These are phyloP conservation scores for Echinops telfairi DNA, from an alignment of 2,113 vertebrate species.

Conservation along the genomic window DNA sequence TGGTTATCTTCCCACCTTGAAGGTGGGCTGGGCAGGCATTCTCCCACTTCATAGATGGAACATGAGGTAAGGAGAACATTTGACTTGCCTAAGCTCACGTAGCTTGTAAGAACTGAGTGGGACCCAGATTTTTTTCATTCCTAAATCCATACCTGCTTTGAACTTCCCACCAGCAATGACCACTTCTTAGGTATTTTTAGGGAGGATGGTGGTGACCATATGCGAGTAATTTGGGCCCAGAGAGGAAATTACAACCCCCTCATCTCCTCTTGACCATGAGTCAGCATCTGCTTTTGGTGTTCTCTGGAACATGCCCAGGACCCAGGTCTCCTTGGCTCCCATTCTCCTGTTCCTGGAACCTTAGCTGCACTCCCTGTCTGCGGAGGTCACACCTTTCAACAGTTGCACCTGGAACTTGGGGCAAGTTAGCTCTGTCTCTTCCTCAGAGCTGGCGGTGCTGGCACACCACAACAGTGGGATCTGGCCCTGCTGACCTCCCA, in stretches of 20 bases:
- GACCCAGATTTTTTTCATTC: background rate
- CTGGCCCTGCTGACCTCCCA: background rate
- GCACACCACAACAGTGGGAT: accelerated
- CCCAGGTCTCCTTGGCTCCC: background rate
- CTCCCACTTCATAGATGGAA: background rate
- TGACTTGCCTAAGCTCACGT: background rate
- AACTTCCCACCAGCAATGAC: background rate
- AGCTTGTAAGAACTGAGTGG: background rate
- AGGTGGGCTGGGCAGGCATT: background rate
- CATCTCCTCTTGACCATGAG: constrained; percentile 34
- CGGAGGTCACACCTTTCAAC: background rate
- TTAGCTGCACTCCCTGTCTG: background rate
- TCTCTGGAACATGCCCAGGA: background rate
- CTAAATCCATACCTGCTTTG: background rate
- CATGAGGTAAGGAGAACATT: background rate
- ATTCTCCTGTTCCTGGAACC: background rate
- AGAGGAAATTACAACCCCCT: background rate
- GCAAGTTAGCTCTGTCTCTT: background rate
- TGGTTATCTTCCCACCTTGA: background rate
- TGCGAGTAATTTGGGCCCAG: background rate
- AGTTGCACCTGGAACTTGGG: background rate
- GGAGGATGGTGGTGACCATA: background rate
- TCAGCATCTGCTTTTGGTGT: constrained; percentile 63
- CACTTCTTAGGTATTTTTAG: constrained; percentile 16
- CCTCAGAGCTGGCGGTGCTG: background rate